Evolutionary conservation across 2,888 invertebrate genomes (phyloP), one percentile per base, ranked within the genome.

Genomic region (Entomobrya proxima): DNA sequence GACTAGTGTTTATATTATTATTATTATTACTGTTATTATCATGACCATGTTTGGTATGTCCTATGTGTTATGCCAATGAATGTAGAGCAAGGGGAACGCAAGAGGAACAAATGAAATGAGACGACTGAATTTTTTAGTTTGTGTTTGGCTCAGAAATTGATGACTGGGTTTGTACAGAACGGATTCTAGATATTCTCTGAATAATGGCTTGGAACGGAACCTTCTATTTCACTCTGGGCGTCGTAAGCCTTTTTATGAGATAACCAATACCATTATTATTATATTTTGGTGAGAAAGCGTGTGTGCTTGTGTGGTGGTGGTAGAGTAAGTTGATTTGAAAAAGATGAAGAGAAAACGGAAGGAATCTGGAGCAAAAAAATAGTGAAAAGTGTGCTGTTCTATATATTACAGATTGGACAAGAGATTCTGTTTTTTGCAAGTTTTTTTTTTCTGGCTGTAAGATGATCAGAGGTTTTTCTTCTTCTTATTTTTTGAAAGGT

Each of bases 351-450:
- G 35, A 18, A 76, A 76, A 40, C 74, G 67, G 1, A 40, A 52
- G 21, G 21, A 67, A 67, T 67, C 40, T 67, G 67, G 67, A 67
- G 67, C 67, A 67, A 37, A n/a, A n/a, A n/a, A n/a, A n/a, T n/a
- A 67, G 67, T 40, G 40, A 37, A 67, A 67, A 67, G 67, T 67
- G 24, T 32, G 58, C 32, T 61, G n/a, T 61, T n/a, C 27, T 52
- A 52, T 55, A 27, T 27, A 35, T 18, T 64, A 18, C 9, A 35
- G 32, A 61, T 15, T n/a, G n/a, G n/a, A 32, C n/a, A 52, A 52
- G 52, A 3, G 52, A 64, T 18, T 35, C 35, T 61, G 32, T 52
- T 18, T 2, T 52, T 1, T 4, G 18, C 64, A 64, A 58, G 58
- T 58, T 58, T 58, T 5, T 13, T 30, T 30, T 58, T n/a, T n/a